These are phyloP conservation scores for Melozone crissalis DNA, from an alignment of 2,113 vertebrate genomes.

Conservation along the genomic window DNA sequence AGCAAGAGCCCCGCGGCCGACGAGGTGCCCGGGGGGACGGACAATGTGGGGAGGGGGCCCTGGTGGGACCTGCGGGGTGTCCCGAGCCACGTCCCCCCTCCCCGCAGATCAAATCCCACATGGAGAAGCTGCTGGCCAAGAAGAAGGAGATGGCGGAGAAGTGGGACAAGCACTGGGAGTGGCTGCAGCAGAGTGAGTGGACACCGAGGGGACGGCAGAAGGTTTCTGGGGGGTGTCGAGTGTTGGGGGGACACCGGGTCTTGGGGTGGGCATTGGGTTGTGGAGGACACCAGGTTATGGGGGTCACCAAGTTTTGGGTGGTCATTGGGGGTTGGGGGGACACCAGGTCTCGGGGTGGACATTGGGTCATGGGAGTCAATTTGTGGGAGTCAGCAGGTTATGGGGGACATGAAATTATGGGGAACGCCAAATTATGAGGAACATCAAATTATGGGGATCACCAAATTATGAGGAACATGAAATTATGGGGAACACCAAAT, in stretches of 20 bases:
- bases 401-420: not conserved
- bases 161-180: conserved; percentile 94
- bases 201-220: too few species aligned
- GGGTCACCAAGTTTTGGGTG: not conserved
- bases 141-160: conserved; percentile 88
- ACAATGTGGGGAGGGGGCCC: fast-evolving
- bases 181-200: conserved; percentile 89
- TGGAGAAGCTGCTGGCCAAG: conserved; percentile 88
- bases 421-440: too few species aligned
- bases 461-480: not conserved
- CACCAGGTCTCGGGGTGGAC: not conserved
- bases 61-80: not conserved
- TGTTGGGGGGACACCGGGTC: not conserved
- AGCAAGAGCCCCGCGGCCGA: conserved; percentile 85
- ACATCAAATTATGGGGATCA: too few species aligned
- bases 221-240: not conserved
- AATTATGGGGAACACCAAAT: fast-evolving
- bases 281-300: not conserved
- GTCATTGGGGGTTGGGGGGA: not conserved
- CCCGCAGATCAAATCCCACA: conserved; percentile 84
- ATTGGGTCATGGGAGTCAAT: not conserved
- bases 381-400: not conserved
- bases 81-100: not conserved
- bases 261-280: fast-evolving
- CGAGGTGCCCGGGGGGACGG: conserved; percentile 73